These are phyloP conservation scores for Formicarius rufipectus DNA, from an alignment of 2,113 vertebrate species.

Conservation along the genomic window DNA sequence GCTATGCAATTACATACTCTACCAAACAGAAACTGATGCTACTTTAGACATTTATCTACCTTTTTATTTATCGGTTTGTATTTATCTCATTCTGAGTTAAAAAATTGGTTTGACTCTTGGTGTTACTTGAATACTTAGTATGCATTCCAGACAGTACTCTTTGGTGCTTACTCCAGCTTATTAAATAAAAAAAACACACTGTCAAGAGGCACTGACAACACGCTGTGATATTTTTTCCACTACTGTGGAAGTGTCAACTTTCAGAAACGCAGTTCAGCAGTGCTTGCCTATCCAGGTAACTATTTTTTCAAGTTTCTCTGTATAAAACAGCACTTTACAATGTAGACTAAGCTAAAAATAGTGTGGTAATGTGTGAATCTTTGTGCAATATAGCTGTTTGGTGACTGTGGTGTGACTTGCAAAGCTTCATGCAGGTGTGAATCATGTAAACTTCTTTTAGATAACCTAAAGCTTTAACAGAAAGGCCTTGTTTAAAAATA, in stretches of 20 bases:
- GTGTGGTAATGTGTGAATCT: conserved; percentile 61
- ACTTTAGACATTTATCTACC: neutral
- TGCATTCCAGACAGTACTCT: neutral
- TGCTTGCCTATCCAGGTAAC: conserved; percentile 6
- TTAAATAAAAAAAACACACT: neutral
- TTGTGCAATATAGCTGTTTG: conserved; percentile 80
- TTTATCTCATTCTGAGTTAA: neutral
- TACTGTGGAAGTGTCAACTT: neutral
- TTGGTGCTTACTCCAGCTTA: neutral
- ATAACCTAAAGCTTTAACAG: conserved; percentile 64
- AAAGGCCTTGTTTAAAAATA: conserved; percentile 61
- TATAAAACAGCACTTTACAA: conserved; percentile 84
- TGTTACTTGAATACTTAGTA: conserved; percentile 28
- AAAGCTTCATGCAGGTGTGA: conserved; percentile 37
- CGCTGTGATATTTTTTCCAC: neutral
- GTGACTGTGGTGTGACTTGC: conserved; percentile 45
- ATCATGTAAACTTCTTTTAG: conserved; percentile 53
- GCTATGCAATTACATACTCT: conserved; percentile 51
- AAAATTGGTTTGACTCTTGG: neutral
- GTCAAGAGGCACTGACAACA: neutral
- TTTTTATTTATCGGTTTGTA: conserved; percentile 1
- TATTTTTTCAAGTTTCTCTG: conserved; percentile 34
- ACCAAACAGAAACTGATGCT: neutral
- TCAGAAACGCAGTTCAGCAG: conserved; percentile 24
- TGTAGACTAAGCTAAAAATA: conserved; percentile 69